Conservation (phyloP, 2,113 vertebrate species). For the Otus sunia region DNA sequence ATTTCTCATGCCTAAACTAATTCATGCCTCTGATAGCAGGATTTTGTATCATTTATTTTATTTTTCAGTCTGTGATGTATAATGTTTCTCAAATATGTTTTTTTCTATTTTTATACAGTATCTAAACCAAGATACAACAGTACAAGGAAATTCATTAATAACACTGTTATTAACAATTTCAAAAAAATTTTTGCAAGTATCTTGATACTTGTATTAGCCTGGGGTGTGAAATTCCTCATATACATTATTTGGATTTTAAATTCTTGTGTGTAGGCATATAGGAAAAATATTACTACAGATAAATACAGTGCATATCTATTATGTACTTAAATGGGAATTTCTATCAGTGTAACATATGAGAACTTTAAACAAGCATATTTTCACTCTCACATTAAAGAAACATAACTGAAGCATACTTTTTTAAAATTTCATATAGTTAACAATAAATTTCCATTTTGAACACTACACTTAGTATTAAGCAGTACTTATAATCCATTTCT, state of each 20-base stretch:
- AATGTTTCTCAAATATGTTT: neutral
- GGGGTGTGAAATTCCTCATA: neutral
- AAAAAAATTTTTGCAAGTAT: neutral
- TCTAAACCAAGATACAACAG: neutral
- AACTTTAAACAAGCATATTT: neutral
- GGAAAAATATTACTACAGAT: neutral
- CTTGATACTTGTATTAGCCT: neutral
- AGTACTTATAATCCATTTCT: neutral
- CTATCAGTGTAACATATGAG: neutral
- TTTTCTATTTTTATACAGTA: neutral
- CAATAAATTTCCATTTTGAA: neutral
- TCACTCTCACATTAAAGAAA: neutral
- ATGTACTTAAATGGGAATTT: neutral
- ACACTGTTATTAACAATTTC: neutral
- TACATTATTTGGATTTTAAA: neutral
- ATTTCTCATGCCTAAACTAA: neutral
- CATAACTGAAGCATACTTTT: neutral
- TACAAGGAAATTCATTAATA: neutral
- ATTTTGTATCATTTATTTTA: neutral
- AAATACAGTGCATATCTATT: neutral
- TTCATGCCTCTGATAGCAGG: neutral
- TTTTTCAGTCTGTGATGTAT: neutral
- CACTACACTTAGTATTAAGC: neutral
- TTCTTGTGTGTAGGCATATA: neutral
- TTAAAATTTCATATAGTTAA: neutral